Conservation (phyloP, 2,888 invertebrate species). For the Tinea trinotella region DNA sequence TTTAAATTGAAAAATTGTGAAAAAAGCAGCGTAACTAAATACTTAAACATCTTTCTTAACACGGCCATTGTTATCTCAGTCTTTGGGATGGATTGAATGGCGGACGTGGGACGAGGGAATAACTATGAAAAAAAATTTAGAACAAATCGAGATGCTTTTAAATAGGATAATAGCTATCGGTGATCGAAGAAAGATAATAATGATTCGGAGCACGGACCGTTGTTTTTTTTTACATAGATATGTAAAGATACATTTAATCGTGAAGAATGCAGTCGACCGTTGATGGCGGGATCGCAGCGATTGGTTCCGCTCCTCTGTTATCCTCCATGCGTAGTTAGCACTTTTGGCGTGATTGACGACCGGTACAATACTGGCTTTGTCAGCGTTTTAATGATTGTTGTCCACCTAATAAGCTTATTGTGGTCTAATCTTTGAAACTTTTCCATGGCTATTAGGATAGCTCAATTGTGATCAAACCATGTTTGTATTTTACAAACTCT, state of each 20-base stretch:
- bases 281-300: constrained; percentile 49
- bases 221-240: constrained; percentile 43
- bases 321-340: constrained; percentile 67
- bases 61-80: constrained; percentile 51
- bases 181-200: constrained; percentile 69
- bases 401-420: constrained; percentile 60
- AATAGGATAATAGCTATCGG: constrained; percentile 71
- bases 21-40: constrained; percentile 69
- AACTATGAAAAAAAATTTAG: constrained; percentile 47
- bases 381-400: constrained; percentile 60
- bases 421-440: background rate
- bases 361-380: constrained; percentile 44
- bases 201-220: constrained; percentile 50
- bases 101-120: constrained; percentile 43
- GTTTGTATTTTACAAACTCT: too few relatives aligned
- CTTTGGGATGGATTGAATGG: constrained; percentile 55
- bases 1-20: constrained; percentile 68
- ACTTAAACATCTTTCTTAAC: constrained; percentile 72
- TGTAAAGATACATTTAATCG: constrained; percentile 35
- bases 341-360: constrained; percentile 56
- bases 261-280: constrained; percentile 45
- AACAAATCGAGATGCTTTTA: constrained; percentile 71
- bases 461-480: too few relatives aligned
- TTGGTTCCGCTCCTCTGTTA: constrained; percentile 67
- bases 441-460: background rate